These are phyloP conservation scores for Dinocampus coccinellae DNA, from an alignment of 2,888 invertebrate species.

Conservation along the genomic window DNA sequence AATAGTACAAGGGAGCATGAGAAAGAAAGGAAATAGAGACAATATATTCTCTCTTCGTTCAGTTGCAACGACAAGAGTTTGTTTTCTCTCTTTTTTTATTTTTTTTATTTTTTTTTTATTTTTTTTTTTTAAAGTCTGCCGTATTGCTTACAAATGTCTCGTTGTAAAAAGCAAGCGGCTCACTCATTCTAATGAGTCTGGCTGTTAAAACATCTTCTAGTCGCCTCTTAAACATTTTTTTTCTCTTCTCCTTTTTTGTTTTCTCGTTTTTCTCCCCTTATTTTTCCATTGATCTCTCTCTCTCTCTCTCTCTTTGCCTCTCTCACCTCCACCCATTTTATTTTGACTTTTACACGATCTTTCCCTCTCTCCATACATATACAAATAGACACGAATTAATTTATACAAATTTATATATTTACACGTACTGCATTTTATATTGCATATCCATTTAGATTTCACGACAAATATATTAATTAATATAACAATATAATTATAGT, in stretches of 20 bases:
- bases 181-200: slow-evolving; percentile 67
- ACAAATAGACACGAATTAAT: no score
- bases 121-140: slow-evolving; percentile 62
- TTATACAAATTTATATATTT: not conserved
- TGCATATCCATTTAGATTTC: slow-evolving; percentile 50
- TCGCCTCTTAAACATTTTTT: slow-evolving; percentile 33
- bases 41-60: slow-evolving; percentile 25
- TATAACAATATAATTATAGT: not conserved
- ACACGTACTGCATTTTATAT: not conserved
- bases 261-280: slow-evolving; percentile 25
- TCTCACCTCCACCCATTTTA: no score
- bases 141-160: slow-evolving; percentile 70
- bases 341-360: slow-evolving; percentile 12
- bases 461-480: not conserved
- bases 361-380: not conserved
- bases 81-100: slow-evolving; percentile 48
- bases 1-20: no score
- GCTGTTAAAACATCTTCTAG: slow-evolving; percentile 65
- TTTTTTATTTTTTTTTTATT: slow-evolving; percentile 47
- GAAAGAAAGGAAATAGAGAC: no score
- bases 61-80: slow-evolving; percentile 52
- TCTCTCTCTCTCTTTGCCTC: no score
- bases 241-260: slow-evolving; percentile 17
- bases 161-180: slow-evolving; percentile 63
- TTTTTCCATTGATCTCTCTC: no score